These are phyloP conservation scores for Phengaris alcon DNA, from an alignment of 2,888 invertebrate genomes.

Conservation along the genomic window DNA sequence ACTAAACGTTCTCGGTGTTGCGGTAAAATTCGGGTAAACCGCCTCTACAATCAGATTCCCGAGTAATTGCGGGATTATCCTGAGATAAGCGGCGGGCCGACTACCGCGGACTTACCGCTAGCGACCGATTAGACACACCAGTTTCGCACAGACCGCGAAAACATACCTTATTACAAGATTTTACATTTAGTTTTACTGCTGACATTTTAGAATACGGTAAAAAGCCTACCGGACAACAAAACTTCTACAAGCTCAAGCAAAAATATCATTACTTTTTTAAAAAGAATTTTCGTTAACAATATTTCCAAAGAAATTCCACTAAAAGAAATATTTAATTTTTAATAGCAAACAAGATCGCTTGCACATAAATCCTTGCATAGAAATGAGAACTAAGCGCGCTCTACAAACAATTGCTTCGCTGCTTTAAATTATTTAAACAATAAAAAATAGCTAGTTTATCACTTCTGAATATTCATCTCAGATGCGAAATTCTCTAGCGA, in stretches of 20 bases:
- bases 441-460: neutral
- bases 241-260: too few species aligned
- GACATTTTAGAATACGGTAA: too few species aligned
- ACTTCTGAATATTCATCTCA: neutral
- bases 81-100: neutral
- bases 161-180: neutral
- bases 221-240: too few species aligned
- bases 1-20: neutral
- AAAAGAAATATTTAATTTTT: neutral
- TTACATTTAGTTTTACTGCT: too few species aligned
- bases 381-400: neutral
- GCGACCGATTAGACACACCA: neutral
- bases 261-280: too few species aligned
- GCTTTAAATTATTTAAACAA: neutral
- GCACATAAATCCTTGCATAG: neutral
- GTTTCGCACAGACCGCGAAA: neutral
- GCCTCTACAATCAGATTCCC: neutral
- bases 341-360: neutral
- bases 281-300: too few species aligned
- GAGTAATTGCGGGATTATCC: conserved; percentile 5
- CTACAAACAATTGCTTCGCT: conserved; percentile 2
- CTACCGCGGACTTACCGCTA: neutral
- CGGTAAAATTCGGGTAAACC: neutral
- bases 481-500: neutral
- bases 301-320: neutral